Evolutionary conservation across 2,113 vertebrate species (phyloP), one percentile per base, ranked within the genome.

Genomic region (Erythrocercus mccallii): DNA sequence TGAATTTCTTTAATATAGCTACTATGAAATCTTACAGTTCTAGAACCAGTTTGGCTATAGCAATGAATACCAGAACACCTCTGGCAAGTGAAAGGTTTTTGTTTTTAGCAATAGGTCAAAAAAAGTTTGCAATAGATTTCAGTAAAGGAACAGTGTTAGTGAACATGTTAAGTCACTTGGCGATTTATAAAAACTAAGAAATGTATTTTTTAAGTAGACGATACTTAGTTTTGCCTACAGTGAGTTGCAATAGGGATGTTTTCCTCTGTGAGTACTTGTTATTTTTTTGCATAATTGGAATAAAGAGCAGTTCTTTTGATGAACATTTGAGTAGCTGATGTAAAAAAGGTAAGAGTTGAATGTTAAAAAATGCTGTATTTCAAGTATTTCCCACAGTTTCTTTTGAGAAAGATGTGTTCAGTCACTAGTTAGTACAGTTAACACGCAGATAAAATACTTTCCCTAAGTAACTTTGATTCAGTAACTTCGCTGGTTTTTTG

Each of bases 331-430:
- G 15, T 66, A 56, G 20, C 22, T 77, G 11, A 37, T 69, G 8
- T 62, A 31, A 62, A 83, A 45, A 53, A 77, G 27, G 45, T 72
- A 60, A 51, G 25, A 66, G 50, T 35, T 68, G 3, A 61, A 28
- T 0, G 1, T 58, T 58, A 50, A 62, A n/a, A 35, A 18, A 1
- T 1, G 0, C 31, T 53, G 24, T 35, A 35, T 53, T 79, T 64
- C 11, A 56, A 3, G 4, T 80, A n/a, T 86, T 92, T 68, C 6
- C 17, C 25, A 8, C 12, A 64, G 28, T 70, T 91, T 83, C 33
- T 61, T 80, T 77, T 87, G 37, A 77, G 44, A 65, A 28, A 54
- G 4, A 17, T 9, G 3, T 48, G 68, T 81, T 64, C 48, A 69
- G 7, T 94, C 35, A 56, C 15, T 54, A 58, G 30, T 60, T 73